Percentiles rank a stretch among this genome's conserved stretches.
Conservation (phyloP, 2,113 vertebrate genomes). For the Apodemus speciosus region DNA sequence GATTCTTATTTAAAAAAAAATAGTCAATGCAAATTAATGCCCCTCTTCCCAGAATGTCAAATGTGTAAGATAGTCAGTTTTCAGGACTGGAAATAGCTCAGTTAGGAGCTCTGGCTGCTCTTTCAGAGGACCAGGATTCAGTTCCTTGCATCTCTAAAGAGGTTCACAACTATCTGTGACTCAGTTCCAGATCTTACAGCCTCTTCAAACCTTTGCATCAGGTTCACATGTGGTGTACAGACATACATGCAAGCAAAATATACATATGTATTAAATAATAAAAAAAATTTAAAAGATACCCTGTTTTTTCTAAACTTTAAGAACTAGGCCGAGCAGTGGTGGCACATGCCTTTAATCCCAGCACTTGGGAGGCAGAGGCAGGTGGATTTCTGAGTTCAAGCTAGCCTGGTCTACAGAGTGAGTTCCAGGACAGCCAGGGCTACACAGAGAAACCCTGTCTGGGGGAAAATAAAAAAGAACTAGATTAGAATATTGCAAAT, state of each 20-base stretch:
- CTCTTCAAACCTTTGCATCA: neutral
- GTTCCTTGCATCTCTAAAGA: neutral
- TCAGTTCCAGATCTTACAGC: neutral
- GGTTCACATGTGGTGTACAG: neutral
- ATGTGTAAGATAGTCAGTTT: neutral
- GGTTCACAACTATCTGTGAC: neutral
- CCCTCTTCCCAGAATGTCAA: slow-evolving; percentile 32
- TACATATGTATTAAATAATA: neutral
- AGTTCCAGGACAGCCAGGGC: no score
- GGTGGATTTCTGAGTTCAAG: no score
- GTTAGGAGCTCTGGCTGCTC: neutral
- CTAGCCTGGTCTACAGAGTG: no score
- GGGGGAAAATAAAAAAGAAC: no score
- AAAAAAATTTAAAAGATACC: neutral
- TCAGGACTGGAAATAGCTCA: neutral
- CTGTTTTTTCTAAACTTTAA: slow-evolving; percentile 12
- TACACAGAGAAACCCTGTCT: no score
- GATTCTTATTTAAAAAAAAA: slow-evolving; percentile 16
- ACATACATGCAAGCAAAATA: neutral
- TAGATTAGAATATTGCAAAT: slow-evolving; percentile 46
- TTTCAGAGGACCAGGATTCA: neutral
- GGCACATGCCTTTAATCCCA: no score
- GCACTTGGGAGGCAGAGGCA: no score
- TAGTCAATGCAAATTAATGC: slow-evolving; percentile 31
- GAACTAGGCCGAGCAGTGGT: no score